These are phyloP conservation scores for Alces alces DNA, from an alignment of 2,113 vertebrate species.

Conservation along the genomic window DNA sequence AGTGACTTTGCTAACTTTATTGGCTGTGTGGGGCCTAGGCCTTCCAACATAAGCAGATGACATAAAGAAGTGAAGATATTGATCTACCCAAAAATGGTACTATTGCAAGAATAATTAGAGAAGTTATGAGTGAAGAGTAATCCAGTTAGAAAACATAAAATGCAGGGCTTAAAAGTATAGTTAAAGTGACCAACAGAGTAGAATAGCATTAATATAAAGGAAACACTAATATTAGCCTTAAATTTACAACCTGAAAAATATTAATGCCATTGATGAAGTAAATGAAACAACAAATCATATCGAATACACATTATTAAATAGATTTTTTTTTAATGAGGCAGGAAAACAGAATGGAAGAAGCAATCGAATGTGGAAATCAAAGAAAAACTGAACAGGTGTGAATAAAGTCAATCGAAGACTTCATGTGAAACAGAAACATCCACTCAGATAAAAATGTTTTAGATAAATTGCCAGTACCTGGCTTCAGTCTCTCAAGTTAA, in stretches of 20 bases:
- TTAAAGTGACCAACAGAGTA: neutral
- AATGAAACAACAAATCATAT: neutral
- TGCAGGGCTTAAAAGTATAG: neutral
- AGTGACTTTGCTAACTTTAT: constrained; percentile 65
- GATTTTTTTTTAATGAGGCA: neutral
- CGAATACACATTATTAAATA: neutral
- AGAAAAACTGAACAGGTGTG: neutral
- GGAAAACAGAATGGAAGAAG: neutral
- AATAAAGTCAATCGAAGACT: neutral
- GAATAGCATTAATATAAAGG: neutral
- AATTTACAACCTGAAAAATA: neutral
- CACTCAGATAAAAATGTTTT: neutral
- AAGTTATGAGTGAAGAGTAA: neutral
- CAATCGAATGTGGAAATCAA: neutral
- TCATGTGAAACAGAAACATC: neutral
- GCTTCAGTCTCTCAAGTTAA: neutral
- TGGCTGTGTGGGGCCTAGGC: neutral
- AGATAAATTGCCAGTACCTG: neutral
- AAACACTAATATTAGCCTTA: neutral
- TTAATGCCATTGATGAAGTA: neutral
- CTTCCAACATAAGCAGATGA: constrained; percentile 16
- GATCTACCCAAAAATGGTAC: neutral
- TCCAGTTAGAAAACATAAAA: neutral
- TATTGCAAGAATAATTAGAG: constrained; percentile 1
- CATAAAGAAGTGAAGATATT: neutral